phyloP scores from a whole-genome alignment of 2,113 vertebrate genomes.

The Sinocyclocheilus anshuiensis region DNA sequence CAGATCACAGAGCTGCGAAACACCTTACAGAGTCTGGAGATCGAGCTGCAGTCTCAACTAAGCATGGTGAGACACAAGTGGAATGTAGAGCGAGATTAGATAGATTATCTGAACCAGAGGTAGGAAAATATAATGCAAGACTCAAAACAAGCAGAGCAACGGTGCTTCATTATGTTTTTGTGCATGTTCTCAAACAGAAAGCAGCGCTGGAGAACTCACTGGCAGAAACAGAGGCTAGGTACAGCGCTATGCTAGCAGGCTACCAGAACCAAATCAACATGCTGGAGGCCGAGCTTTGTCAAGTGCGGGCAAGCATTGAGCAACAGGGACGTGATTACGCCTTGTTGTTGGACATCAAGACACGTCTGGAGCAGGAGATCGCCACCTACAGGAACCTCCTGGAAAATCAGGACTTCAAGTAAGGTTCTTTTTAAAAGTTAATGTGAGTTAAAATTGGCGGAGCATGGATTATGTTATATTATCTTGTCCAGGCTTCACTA shows the following conservation, averaged over 20 bases:
- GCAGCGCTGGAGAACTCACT: slow-evolving; percentile 74
- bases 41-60: slow-evolving; percentile 93
- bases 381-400: slow-evolving; percentile 78
- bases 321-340: slow-evolving; percentile 75
- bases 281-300: slow-evolving; percentile 71
- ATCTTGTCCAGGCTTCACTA: neutral
- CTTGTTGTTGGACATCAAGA: slow-evolving; percentile 79
- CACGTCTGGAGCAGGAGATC: slow-evolving; percentile 80
- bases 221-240: slow-evolving; percentile 75
- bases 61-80: slow-evolving; percentile 83
- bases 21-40: slow-evolving; percentile 90
- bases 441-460: neutral
- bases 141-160: neutral
- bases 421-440: neutral
- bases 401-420: slow-evolving; percentile 78
- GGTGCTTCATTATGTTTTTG: neutral
- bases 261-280: slow-evolving; percentile 68
- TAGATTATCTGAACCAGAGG: slow-evolving; percentile 36
- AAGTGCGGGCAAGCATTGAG: slow-evolving; percentile 73
- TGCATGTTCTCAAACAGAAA: slow-evolving; percentile 68
- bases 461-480: neutral
- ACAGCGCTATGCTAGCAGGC: slow-evolving; percentile 69
- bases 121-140: neutral
- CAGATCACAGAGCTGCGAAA: slow-evolving; percentile 88
- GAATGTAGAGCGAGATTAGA: neutral